Conservation (phyloP, 64 coral and sea anemone species). For the Montipora efflorescens region DNA sequence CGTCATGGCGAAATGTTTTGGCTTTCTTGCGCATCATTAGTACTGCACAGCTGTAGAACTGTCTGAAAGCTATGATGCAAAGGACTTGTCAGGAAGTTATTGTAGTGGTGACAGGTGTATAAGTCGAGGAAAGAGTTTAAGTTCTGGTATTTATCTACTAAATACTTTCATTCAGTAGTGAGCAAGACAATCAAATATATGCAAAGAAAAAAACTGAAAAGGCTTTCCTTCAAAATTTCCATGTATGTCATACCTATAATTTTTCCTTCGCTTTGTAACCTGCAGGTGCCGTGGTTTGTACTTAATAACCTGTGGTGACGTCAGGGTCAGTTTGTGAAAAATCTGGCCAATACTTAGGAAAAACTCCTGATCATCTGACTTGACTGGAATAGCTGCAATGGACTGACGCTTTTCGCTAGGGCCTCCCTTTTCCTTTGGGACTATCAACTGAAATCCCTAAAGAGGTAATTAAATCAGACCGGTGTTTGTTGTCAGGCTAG, state of each 20-base stretch:
- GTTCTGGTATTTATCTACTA: too few species aligned
- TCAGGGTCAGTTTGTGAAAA: conserved; percentile 65
- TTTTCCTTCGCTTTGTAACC: background rate
- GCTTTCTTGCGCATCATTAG: too few species aligned
- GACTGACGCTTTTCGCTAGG: conserved; percentile 18
- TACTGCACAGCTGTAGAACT: too few species aligned
- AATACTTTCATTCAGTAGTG: too few species aligned
- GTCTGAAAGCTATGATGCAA: too few species aligned
- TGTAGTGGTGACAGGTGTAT: too few species aligned
- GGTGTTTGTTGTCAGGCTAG: background rate
- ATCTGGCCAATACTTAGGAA: conserved; percentile 75
- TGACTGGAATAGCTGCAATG: conserved; percentile 47
- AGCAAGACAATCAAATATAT: too few species aligned
- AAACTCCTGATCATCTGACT: conserved; percentile 42
- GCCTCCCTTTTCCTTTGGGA: background rate
- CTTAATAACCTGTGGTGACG: conserved; percentile 53
- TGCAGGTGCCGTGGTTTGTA: conserved; percentile 62
- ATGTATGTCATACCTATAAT: conserved; percentile 38
- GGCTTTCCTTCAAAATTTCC: background rate
- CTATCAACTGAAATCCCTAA: conserved; percentile 74
- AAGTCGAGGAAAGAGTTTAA: too few species aligned
- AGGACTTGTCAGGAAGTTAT: too few species aligned
- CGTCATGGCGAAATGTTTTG: too few species aligned
- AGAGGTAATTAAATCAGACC: background rate
- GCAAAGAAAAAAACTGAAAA: background rate